Base-by-base conservation (phyloP, 2,797 vertebrate genomes). In the Pantherophis alleghaniensis region DNA sequence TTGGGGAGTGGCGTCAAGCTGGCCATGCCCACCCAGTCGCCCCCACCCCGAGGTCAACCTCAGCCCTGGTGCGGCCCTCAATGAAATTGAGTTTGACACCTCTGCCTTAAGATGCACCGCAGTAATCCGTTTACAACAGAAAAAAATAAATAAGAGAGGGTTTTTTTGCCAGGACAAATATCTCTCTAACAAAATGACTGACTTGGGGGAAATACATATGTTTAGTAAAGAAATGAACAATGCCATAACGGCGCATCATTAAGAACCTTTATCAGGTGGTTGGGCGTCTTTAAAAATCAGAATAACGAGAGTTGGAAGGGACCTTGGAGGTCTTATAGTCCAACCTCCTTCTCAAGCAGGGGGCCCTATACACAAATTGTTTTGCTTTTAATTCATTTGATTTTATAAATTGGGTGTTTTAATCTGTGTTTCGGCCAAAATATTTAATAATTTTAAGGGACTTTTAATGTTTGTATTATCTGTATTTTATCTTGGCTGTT, bases 221-320 rank as follows among this genome's bases (percentile, higher is more conserved):
- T 42, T 79, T 79, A 42, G 22, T 42, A 22, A 79, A 42, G 32
- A 11, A 42, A 42, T 4, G 1, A 79, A 69, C 2, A 6, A 74
- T 37, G 32, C 3, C 14, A 18, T 0, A 2, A 18, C 3, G 16
- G 2, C 18, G 11, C 9, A 22, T 22, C 7, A 0, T 60, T 42
- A 42, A 42, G 3, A 22, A 79, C 5, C 42, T 18, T 42, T 20
- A 42, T 22, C 32, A 2, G 37, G 32, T 22, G 16, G 69, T 1
- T 22, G 69, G 37, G 37, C 74, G 20, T 18, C 37, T 37, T 79
- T 11, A 79, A 79, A 79, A 42, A 79, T 22, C 32, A 79, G 32
- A 79, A 42, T 42, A 37, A 79, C 32, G 20, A 32, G 28, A 66
- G 28, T n/a, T 14, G 28, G 13, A 14, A 66, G 63, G 28, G 63